These are phyloP conservation scores for Ictalurus punctatus DNA, from an alignment of 2,113 vertebrate species.

Conservation along the genomic window DNA sequence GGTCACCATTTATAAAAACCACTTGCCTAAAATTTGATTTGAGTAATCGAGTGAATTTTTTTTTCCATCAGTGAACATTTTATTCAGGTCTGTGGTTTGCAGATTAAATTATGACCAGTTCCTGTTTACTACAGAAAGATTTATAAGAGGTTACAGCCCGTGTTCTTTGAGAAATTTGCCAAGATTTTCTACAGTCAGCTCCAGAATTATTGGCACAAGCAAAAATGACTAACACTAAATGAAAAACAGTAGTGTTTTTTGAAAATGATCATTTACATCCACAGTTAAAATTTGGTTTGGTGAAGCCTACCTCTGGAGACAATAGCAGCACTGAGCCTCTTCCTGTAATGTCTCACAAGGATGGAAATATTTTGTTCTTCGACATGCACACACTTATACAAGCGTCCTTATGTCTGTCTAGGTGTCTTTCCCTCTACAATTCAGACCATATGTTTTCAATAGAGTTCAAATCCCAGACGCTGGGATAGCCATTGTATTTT, in stretches of 20 bases:
- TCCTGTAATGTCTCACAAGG: neutral
- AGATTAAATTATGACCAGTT: conserved; percentile 9
- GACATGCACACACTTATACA: neutral
- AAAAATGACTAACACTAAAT: neutral
- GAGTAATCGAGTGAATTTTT: neutral
- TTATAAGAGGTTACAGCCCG: neutral
- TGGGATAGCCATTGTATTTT: too few relatives aligned
- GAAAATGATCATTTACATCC: neutral
- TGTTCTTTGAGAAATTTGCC: conserved; percentile 3
- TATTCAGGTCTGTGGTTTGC: neutral
- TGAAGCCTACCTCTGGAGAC: neutral
- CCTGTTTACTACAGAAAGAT: neutral
- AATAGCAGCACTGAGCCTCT: neutral
- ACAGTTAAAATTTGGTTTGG: neutral
- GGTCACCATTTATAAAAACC: neutral
- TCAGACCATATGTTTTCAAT: neutral
- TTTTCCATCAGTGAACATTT: neutral
- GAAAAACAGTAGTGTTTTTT: neutral
- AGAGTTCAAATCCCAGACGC: neutral
- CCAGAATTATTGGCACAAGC: neutral
- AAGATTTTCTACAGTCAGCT: neutral
- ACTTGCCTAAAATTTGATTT: neutral
- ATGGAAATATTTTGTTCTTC: neutral
- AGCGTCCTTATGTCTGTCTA: neutral
- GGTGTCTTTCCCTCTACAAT: neutral